Evolutionary conservation across 2,888 invertebrate species (phyloP).

Genomic region (Serripes groenlandicus): DNA sequence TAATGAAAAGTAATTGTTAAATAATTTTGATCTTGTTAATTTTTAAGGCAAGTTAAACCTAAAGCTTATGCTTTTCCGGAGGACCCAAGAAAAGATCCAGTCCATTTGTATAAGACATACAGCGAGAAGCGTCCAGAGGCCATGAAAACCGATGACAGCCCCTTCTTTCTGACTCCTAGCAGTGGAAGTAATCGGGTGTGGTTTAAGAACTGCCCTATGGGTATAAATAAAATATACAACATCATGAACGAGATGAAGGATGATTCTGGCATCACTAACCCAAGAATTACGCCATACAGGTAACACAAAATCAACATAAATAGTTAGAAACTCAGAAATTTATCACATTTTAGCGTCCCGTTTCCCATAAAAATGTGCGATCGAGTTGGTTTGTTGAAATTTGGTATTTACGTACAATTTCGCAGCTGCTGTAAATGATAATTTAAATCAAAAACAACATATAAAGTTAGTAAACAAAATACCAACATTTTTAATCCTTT

Average conservation of each 20-base stretch:
- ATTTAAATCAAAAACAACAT: too few species aligned
- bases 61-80: conserved; percentile 6
- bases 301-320: too few species aligned
- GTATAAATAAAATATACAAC: conserved; percentile 40
- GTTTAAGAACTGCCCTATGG: conserved; percentile 31
- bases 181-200: conserved; percentile 6
- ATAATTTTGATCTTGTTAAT: too few species aligned
- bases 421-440: too few species aligned
- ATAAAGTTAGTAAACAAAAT: too few species aligned
- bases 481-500: too few species aligned
- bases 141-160: conserved; percentile 10
- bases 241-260: conserved; percentile 44
- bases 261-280: conserved; percentile 27
- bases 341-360: too few species aligned
- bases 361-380: too few species aligned
- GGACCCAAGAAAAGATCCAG: conserved; percentile 12
- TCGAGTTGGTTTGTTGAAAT: too few species aligned
- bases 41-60: conserved; percentile 1
- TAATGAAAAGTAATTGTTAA: too few species aligned
- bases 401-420: too few species aligned
- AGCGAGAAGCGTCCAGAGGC: conserved; percentile 16
- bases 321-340: too few species aligned
- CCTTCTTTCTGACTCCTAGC: conserved; percentile 26
- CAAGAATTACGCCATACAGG: conserved; percentile 44
- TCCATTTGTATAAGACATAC: conserved; percentile 32